Base-by-base conservation (phyloP, 2,888 invertebrate genomes). In the Orgyia antiqua region DNA sequence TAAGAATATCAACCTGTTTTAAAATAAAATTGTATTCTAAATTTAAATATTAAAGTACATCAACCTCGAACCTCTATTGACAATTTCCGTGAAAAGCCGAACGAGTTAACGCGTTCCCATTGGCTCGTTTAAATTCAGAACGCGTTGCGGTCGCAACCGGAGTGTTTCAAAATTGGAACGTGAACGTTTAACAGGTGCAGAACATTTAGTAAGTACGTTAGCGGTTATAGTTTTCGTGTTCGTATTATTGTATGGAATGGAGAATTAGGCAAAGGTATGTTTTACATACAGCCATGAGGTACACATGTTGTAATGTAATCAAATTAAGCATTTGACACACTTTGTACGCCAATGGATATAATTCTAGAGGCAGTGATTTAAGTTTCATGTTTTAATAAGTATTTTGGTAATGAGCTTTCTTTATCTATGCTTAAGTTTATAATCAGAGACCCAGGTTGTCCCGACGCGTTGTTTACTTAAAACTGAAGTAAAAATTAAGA, bases 121-220 rank as follows among this genome's bases (percentile, higher is more conserved):
- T 58, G 64, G 67, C 56, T 66, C 67, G 69, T 75, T 76, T 70
- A 64, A 68, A 76, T 76, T 73, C 76, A 54, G 66, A 64, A 64
- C 77, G 60, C 70, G 73, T 69, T 70, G 78, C 68, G 78, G 76
- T 73, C 58, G 66, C 66, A 53, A 58, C 59, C 56, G 58, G 59
- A 58, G 46, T 58, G 58, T 60, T 69, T 66, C 61, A 51, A 61
- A 64, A 59, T 61, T 58, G 53, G 63, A 62, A 63, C 57, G 55
- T 44, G 31, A 43, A 24, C 43, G 47, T 45, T 53, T 52, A 58
- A 63, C 59, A 60, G 56, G 58, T 62, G 58, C 45, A 41, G 36
- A 40, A 41, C 45, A 48, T 58, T 53, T 43, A 51, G 51, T 42
- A 29, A 53, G 43, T 45, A 23, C 38, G 32, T 50, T 49, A 45